Evolutionary conservation across 1,140 invertebrate genomes (phyloP).

Genomic region (Drosophila pallidifrons): DNA sequence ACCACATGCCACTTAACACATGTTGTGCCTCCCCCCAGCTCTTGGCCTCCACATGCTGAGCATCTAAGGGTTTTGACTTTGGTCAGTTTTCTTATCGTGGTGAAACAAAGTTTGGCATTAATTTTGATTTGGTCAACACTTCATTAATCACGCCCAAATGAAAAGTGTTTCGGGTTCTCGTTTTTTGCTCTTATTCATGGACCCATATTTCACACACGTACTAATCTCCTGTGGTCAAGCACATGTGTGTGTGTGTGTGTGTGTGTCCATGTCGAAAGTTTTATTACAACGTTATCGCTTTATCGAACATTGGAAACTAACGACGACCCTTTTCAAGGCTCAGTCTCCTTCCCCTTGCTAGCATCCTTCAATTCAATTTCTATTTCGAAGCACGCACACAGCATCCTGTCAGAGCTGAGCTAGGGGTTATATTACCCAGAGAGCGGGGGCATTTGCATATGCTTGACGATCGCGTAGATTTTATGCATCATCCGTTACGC

Average conservation of each 20-base stretch:
- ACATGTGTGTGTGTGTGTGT: conserved; percentile 54
- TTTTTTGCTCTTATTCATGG: conserved; percentile 2
- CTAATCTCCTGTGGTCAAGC: conserved; percentile 64
- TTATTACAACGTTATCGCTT: conserved; percentile 68
- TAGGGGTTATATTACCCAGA: neutral
- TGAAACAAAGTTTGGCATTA: conserved; percentile 63
- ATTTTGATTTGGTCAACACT: conserved; percentile 81
- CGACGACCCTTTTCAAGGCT: conserved; percentile 24
- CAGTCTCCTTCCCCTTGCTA: neutral
- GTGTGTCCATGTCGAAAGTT: conserved; percentile 43
- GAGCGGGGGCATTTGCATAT: conserved; percentile 42
- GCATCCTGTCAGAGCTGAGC: conserved; percentile 48
- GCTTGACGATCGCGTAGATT: conserved; percentile 24
- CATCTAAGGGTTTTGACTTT: conserved; percentile 19
- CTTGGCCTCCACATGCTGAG: conserved; percentile 52
- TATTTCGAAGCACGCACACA: conserved; percentile 61
- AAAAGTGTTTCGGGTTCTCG: conserved; percentile 25
- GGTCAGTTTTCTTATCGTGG: conserved; percentile 63
- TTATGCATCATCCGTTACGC: conserved; percentile 9
- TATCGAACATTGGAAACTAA: conserved; percentile 41
- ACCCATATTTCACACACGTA: conserved; percentile 32
- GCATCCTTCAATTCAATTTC: conserved; percentile 28
- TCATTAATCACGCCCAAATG: conserved; percentile 72
- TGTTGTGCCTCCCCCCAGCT: conserved; percentile 38
- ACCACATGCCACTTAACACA: conserved; percentile 82